Evolutionary conservation across 2,797 vertebrate genomes (phyloP).

Genomic region (Novumbra hubbsi): DNA sequence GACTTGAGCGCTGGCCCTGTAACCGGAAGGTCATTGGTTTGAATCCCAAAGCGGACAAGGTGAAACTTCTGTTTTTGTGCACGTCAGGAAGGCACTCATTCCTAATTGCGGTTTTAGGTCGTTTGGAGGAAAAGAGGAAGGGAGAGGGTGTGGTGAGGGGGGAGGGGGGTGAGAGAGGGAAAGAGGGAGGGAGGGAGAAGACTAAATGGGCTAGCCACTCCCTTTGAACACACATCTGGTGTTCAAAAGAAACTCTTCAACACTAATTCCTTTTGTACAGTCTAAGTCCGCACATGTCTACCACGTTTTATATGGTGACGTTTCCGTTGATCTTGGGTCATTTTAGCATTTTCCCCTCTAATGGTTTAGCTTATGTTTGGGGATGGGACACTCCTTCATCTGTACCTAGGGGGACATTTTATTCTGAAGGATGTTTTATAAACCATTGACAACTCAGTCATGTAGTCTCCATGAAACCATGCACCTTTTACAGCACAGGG

Average conservation of each 20-base stretch:
- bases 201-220: constrained; percentile 29
- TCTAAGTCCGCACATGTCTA: constrained; percentile 14
- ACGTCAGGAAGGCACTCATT: too few relatives aligned
- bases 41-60: too few relatives aligned
- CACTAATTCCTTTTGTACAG: constrained; percentile 20
- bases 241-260: constrained; percentile 31
- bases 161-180: too few relatives aligned
- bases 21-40: too few relatives aligned
- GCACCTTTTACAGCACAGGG: neutral
- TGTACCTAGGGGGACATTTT: too few relatives aligned
- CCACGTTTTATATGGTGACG: constrained; percentile 7
- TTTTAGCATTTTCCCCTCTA: neutral
- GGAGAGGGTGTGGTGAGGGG: neutral
- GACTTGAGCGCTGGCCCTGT: too few relatives aligned
- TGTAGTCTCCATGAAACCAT: neutral
- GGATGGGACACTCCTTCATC: too few relatives aligned
- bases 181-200: neutral
- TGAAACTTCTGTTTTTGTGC: too few relatives aligned
- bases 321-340: neutral
- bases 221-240: constrained; percentile 37
- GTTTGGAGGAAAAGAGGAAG: too few relatives aligned
- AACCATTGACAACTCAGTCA: neutral
- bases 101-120: too few relatives aligned
- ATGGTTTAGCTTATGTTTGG: too few relatives aligned
- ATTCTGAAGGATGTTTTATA: neutral